phyloP scores from a whole-genome alignment of 2,113 vertebrate species.

The Scolopax mira region DNA sequence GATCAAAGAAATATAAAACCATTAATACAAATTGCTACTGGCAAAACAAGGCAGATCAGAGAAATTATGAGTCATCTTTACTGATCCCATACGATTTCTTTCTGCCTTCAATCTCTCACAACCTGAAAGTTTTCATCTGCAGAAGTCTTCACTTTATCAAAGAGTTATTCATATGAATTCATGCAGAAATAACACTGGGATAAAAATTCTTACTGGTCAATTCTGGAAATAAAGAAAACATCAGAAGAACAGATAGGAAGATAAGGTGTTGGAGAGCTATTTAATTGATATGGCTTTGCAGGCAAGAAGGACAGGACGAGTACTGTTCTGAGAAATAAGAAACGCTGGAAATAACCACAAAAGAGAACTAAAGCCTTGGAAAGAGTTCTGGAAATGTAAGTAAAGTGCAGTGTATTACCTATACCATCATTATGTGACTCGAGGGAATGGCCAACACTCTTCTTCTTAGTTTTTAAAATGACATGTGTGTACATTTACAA shows the following conservation, averaged over 20 bases:
- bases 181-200: background rate
- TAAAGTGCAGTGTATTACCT: background rate
- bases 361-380: background rate
- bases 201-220: background rate
- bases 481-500: background rate
- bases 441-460: background rate
- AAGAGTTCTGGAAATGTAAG: background rate
- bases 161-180: background rate
- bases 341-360: background rate
- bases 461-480: background rate
- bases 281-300: background rate
- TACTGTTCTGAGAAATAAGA: background rate
- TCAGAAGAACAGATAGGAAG: background rate
- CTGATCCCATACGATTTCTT: background rate
- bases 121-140: background rate
- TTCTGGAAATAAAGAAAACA: background rate
- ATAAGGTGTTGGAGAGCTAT: background rate
- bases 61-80: constrained; percentile 17
- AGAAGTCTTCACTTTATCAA: background rate
- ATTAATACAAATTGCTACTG: background rate
- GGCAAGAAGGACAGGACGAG: background rate
- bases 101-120: background rate
- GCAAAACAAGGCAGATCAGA: constrained; percentile 40
- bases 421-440: background rate
- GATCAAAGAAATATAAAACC: constrained; percentile 34